Evolutionary conservation across 2,888 invertebrate genomes (phyloP).

Genomic region (Orthosia cruda): DNA sequence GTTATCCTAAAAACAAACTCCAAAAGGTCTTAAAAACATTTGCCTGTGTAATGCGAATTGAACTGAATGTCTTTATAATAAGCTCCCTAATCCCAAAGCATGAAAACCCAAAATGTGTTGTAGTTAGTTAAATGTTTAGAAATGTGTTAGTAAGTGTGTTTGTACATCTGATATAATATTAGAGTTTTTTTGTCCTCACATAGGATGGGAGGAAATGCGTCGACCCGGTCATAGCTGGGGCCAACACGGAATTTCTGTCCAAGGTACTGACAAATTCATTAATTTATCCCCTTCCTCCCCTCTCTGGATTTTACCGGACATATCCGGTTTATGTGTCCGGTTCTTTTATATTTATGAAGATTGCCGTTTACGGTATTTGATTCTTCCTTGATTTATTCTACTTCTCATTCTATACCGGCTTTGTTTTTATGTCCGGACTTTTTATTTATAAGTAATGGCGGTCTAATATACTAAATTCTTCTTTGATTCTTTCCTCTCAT

Average conservation of each 20-base stretch:
- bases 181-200: slow-evolving; percentile 32
- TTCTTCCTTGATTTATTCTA: background rate
- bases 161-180: slow-evolving; percentile 61
- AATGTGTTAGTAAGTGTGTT: background rate
- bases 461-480: background rate
- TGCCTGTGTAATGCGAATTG: background rate
- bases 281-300: slow-evolving; percentile 18
- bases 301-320: background rate
- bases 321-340: slow-evolving; percentile 1
- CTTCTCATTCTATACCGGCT: background rate
- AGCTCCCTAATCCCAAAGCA: slow-evolving; percentile 32
- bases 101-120: slow-evolving; percentile 27
- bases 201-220: slow-evolving; percentile 57
- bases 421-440: background rate
- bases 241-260: slow-evolving; percentile 54
- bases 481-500: no score
- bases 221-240: slow-evolving; percentile 54
- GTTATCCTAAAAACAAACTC: background rate
- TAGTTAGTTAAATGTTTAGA: slow-evolving; percentile 54
- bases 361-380: no score
- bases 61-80: background rate
- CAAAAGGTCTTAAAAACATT: background rate
- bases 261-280: slow-evolving; percentile 48
- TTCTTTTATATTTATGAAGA: background rate
- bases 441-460: background rate